phyloP scores from a whole-genome alignment of 2,797 vertebrate genomes.

The Yasuhikotakia modesta region DNA sequence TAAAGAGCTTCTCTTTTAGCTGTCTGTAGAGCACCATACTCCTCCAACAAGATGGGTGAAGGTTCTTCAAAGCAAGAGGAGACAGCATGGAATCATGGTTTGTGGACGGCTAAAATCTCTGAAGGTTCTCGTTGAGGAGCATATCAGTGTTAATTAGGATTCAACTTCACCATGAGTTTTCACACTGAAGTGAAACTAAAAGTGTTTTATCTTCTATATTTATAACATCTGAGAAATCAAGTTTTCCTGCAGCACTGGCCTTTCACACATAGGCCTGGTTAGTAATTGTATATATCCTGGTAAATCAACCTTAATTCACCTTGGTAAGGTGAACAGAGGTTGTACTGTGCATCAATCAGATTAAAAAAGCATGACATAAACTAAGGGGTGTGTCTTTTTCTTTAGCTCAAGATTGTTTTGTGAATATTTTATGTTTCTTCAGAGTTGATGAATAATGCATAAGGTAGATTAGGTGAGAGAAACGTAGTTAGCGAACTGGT shows the following conservation, averaged over 20 bases:
- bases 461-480: conserved; percentile 43
- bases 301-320: background rate
- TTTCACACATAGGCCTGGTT: background rate
- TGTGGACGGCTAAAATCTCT: conserved; percentile 34
- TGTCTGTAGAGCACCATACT: conserved; percentile 50
- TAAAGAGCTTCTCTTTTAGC: conserved; percentile 54
- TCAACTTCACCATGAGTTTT: conserved; percentile 61
- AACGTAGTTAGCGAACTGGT: conserved; percentile 27
- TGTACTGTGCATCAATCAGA: background rate
- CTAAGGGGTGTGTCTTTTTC: conserved; percentile 17
- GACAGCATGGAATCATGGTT: conserved; percentile 35
- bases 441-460: conserved; percentile 47
- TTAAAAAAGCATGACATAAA: conserved; percentile 11
- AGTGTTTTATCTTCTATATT: background rate
- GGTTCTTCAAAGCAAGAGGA: conserved; percentile 61
- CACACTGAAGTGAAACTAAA: conserved; percentile 25
- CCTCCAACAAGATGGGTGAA: conserved; percentile 28
- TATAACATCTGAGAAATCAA: background rate
- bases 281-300: background rate
- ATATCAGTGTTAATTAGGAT: conserved; percentile 73
- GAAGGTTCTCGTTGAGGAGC: conserved; percentile 55
- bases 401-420: conserved; percentile 57
- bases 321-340: background rate
- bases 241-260: background rate
- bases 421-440: conserved; percentile 64